A percentile compares a stretch with the other conserved stretches of the same genome.
Conservation (phyloP, 2,888 invertebrate genomes). For the Idaea biselata region DNA sequence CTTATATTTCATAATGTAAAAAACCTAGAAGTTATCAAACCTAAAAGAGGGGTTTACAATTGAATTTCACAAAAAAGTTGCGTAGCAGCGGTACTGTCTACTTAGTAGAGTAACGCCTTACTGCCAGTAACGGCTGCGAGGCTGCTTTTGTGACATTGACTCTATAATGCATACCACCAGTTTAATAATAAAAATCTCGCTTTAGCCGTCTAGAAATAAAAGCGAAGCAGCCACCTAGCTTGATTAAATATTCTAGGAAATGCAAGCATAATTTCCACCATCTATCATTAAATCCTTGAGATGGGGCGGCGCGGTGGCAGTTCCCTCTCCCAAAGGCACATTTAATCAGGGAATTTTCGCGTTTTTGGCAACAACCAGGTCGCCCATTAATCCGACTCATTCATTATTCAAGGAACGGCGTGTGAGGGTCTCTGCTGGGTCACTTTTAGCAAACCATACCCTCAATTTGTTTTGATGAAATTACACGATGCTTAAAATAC, state of each 20-base stretch:
- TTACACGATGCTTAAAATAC: slow-evolving; percentile 1
- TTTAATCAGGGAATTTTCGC: slow-evolving; percentile 21
- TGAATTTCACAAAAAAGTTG: too few species aligned
- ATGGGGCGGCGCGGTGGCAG: too few species aligned
- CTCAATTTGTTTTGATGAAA: slow-evolving; percentile 14
- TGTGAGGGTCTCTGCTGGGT: slow-evolving; percentile 10
- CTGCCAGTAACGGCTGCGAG: too few species aligned
- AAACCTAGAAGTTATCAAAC: too few species aligned
- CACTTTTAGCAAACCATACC: slow-evolving; percentile 9
- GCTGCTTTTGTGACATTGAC: too few species aligned
- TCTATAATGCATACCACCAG: too few species aligned
- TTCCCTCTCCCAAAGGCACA: slow-evolving; percentile 15
- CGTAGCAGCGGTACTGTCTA: too few species aligned
- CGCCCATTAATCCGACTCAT: slow-evolving; percentile 26
- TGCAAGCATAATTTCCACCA: slow-evolving; percentile 6
- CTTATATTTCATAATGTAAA: slow-evolving; percentile 7
- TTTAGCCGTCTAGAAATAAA: too few species aligned
- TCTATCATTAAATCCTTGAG: slow-evolving; percentile 14
- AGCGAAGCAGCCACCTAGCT: neutral
- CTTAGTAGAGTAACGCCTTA: too few species aligned
- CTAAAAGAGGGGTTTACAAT: too few species aligned
- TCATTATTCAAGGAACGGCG: slow-evolving; percentile 28
- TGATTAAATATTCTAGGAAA: neutral
- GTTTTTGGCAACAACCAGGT: slow-evolving; percentile 24
- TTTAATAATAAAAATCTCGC: too few species aligned